Base-by-base conservation (phyloP, 2,797 vertebrate genomes). In the Brachyrhaphis roseni region DNA sequence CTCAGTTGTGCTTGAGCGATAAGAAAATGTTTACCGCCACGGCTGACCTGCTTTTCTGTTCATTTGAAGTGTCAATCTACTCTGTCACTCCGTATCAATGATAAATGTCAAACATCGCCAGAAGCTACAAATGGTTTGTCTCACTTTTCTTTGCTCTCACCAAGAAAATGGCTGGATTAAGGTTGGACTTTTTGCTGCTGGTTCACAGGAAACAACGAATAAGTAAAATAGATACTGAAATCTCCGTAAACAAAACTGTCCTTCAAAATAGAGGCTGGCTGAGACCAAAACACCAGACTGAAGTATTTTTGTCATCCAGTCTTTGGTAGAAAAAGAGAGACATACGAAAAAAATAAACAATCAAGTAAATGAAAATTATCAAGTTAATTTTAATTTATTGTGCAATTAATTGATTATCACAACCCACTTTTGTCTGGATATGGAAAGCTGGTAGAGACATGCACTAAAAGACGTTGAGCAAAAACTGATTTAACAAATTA, bases 21-120 rank as follows among this genome's bases (percentile, higher is more conserved):
- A 92, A 93, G 93, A 34, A 85, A 86, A 84, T 84, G 81, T 91
- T 86, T 83, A 75, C 83, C 66, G 86, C 79, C 47, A 1, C 36
- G 74, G 77, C 83, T 55, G 85, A 90, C 82, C 86, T 89, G 84
- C 80, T 89, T 88, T 88, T 41, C 79, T 79, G 77, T 57, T 73
- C 82, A 77, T 91, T 88, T 89, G 85, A 92, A 91, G 91, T 87
- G 88, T 91, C 89, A 83, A 74, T 92, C 87, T 72, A 75, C 84
- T 90, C 83, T 3, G 77, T 81, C 64, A 74, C 79, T 86, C 64
- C 57, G 77, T 72, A 76, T 88, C 80, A 7, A 62, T 43, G 74
- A 84, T 64, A 90, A 92, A 93, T 93, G 91, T 88, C 92, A 92
- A 78, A 77, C 81, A 85, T 77, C 82, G 77, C 81, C 78, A 57